phyloP scores from a whole-genome alignment of 2,113 vertebrate species.

The Hyla sarda region DNA sequence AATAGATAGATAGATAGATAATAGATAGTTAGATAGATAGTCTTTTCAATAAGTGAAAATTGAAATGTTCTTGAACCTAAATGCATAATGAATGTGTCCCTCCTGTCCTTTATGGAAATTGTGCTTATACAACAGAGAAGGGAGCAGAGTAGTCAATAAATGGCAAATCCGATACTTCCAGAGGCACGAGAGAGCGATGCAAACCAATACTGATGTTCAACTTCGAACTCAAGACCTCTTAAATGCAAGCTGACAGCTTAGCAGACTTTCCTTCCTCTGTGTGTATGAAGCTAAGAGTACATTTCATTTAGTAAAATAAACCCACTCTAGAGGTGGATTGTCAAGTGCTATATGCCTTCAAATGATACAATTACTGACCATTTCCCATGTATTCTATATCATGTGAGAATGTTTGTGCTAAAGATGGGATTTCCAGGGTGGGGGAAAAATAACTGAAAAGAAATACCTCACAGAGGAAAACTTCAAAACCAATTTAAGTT shows the following conservation, averaged over 20 bases:
- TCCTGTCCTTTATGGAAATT: constrained; percentile 70
- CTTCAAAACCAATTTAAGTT: background rate
- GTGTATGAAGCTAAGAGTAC: constrained; percentile 53
- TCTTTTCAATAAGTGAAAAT: constrained; percentile 52
- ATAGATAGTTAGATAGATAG: background rate
- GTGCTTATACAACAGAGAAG: constrained; percentile 71
- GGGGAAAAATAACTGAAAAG: constrained; percentile 29
- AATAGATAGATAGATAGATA: constrained; percentile 2
- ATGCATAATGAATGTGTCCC: constrained; percentile 65
- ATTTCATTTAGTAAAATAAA: constrained; percentile 62
- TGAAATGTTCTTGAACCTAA: constrained; percentile 66
- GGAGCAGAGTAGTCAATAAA: constrained; percentile 69
- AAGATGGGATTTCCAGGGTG: constrained; percentile 57
- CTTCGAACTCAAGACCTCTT: constrained; percentile 67
- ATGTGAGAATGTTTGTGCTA: constrained; percentile 57
- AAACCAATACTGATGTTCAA: constrained; percentile 66
- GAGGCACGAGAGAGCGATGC: constrained; percentile 68
- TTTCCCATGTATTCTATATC: constrained; percentile 60
- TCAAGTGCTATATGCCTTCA: constrained; percentile 60
- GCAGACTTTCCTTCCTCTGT: constrained; percentile 63
- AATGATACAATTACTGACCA: constrained; percentile 60
- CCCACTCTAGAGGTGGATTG: constrained; percentile 59
- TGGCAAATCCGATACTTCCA: constrained; percentile 71
- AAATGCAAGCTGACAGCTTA: constrained; percentile 65
- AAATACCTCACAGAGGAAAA: constrained; percentile 56